A percentile compares a stretch with the other conserved stretches of the same genome.
Evolutionary conservation across 2,888 invertebrate species (phyloP).

Genomic region (Amphipoea oculea): DNA sequence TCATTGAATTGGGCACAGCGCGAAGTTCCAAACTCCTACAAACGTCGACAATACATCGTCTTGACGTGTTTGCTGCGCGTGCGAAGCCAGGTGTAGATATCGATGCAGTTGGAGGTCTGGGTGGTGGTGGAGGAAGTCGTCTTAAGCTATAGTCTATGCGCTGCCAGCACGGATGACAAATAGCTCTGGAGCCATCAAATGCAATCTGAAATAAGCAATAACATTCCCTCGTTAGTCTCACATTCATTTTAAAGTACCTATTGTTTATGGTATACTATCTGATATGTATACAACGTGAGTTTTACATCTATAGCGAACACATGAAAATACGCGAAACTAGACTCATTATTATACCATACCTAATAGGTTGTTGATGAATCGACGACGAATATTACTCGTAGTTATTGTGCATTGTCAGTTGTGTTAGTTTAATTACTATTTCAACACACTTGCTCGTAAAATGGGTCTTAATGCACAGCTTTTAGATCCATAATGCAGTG

Average conservation of each 20-base stretch:
- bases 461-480: too few relatives aligned
- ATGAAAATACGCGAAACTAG: slow-evolving; percentile 18
- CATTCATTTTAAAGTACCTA: slow-evolving; percentile 26
- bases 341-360: slow-evolving; percentile 19
- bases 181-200: slow-evolving; percentile 28
- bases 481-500: too few relatives aligned
- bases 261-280: slow-evolving; percentile 24
- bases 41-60: slow-evolving; percentile 19
- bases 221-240: slow-evolving; percentile 26
- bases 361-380: slow-evolving; percentile 18
- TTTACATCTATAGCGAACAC: slow-evolving; percentile 21
- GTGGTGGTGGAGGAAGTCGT: slow-evolving; percentile 15
- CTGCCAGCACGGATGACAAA: slow-evolving; percentile 25
- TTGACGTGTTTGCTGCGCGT: slow-evolving; percentile 14
- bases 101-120: slow-evolving; percentile 16
- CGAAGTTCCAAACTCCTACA: slow-evolving; percentile 15
- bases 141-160: slow-evolving; percentile 21
- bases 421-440: slow-evolving; percentile 19
- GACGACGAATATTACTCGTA: slow-evolving; percentile 20
- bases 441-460: too few relatives aligned
- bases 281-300: slow-evolving; percentile 20
- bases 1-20: slow-evolving; percentile 15
- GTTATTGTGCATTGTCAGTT: slow-evolving; percentile 19
- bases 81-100: slow-evolving; percentile 6
- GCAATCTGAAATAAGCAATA: slow-evolving; percentile 26